Conservation (phyloP, 2,888 invertebrate species). For the Phyllotreta striolata region DNA sequence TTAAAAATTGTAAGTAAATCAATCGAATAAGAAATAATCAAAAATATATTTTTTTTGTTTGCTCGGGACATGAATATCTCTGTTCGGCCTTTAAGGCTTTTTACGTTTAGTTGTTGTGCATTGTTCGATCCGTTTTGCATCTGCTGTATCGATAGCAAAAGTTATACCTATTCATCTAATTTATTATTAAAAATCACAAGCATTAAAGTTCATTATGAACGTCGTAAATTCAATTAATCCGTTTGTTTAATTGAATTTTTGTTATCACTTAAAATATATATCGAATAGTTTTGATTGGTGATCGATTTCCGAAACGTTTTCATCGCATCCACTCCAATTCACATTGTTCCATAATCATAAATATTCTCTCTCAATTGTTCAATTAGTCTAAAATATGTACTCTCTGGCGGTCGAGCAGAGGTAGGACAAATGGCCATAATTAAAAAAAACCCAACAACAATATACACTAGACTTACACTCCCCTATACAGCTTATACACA, state of each 20-base stretch:
- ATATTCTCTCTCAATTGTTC: slow-evolving; percentile 26
- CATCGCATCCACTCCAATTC: slow-evolving; percentile 5
- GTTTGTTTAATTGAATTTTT: slow-evolving; percentile 14
- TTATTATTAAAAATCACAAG: slow-evolving; percentile 24
- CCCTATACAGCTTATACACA: slow-evolving; percentile 60
- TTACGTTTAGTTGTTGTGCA: too few species aligned
- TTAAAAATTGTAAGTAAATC: too few species aligned
- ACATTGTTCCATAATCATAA: slow-evolving; percentile 14
- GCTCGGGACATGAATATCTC: too few species aligned
- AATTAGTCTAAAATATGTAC: slow-evolving; percentile 41
- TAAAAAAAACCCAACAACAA: slow-evolving; percentile 58
- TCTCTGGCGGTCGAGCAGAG: slow-evolving; percentile 53
- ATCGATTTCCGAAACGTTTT: slow-evolving; percentile 14
- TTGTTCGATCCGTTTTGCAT: too few species aligned
- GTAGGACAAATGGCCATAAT: slow-evolving; percentile 48
- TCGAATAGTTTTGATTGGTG: slow-evolving; percentile 21
- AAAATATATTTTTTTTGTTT: too few species aligned
- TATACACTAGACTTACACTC: slow-evolving; percentile 60
- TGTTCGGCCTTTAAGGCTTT: too few species aligned
- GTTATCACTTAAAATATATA: slow-evolving; percentile 7
- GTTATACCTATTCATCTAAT: slow-evolving; percentile 14
- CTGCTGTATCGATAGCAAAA: neutral
- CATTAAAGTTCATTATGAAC: slow-evolving; percentile 17
- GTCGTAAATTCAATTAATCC: slow-evolving; percentile 16
- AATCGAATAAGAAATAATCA: too few species aligned